Base-by-base conservation (phyloP, 2,888 invertebrate species). In the Drosophila formosana region DNA sequence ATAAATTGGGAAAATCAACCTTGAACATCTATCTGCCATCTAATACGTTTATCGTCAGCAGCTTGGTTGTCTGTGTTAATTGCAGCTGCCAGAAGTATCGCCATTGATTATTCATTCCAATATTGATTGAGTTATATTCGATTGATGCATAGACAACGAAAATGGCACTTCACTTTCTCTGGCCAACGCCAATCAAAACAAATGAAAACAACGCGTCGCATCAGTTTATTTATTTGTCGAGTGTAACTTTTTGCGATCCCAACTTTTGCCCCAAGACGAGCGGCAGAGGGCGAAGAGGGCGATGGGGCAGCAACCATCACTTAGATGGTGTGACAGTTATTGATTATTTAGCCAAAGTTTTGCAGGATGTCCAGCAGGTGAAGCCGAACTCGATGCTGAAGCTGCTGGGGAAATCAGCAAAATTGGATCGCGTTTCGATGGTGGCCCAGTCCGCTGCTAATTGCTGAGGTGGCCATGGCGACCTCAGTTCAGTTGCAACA, bases 371-470 rank as follows among this genome's bases (percentile, higher is more conserved):
- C 51, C 25, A 9, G 5, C 34, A 13, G 37, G n/a, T 37, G 4
- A n/a, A n/a, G n/a, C n/a, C n/a, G n/a, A 18, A 18, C 18, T 18
- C 34, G 37, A 30, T 37, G 25, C 57, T 43, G 46, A 25, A 56
- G 70, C 65, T 73, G 55, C 78, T 66, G 66, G 82, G 82, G 82
- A 82, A 82, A 82, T 82, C 82, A 82, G 32, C 52, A 56, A 82
- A 85, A 85, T 85, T 73, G 86, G 66, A 51, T 49, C 70, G 60
- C 58, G 52, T 34, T 75, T 61, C 32, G 60, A 53, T 66, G 13
- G 41, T 66, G 13, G 41, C 58, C 62, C 70, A 75, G 57, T 64
- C 67, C 65, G 49, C 55, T 52, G 46, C 72, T 82, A 82, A 82
- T 82, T 82, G 86, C 58, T 26, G 65, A 69, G 78, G 57, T 72